Evolutionary conservation across 2,888 invertebrate genomes (phyloP), one percentile per base, ranked within the genome.

Genomic region (Tromatobia lineatoria): DNA sequence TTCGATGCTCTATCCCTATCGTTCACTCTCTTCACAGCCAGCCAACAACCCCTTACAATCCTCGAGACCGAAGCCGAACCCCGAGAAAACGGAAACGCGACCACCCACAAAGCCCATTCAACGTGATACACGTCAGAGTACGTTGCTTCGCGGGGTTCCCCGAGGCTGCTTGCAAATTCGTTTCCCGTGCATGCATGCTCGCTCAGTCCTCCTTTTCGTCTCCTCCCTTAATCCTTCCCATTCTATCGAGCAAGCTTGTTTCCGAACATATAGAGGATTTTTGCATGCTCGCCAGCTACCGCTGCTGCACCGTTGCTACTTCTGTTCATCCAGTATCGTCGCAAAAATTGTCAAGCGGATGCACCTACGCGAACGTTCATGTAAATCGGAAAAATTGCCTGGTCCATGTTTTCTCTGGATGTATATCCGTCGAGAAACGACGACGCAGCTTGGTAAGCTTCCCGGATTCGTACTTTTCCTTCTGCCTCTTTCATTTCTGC

Each of bases 141-240:
- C 66, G 66, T 66, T 18, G 75, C 75, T 61, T 42, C 23, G 59
- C 57, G 29, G 67, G 45, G 57, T 20, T 59, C 61, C 50, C 23
- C 54, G 29, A 47, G 57, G 52, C 74, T 82, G 61, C 77, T 77
- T 82, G 76, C 77, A 82, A 77, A 82, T 82, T 75, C 81, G 81
- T 70, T 82, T 82, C 64, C 69, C 70, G 64, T 73, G 52, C 67
- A 64, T 64, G 77, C 47, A 29, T 57, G 57, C 2, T 8, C 11
- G 2, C 2, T 23, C 57, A 3, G 13, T 29, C 29, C 15, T 23
- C 15, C 29, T 7, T 15, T 7, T 15, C 52, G 10, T 23, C 0
- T 52, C 2, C 6, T 20, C 11, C 1, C 59, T 8, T 61, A 42
- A 23, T 25, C 61, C 59, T 38, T 50, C 34, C 13, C 47, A 20